Conservation (phyloP, 2,888 invertebrate genomes). For the Acronicta aceris region DNA sequence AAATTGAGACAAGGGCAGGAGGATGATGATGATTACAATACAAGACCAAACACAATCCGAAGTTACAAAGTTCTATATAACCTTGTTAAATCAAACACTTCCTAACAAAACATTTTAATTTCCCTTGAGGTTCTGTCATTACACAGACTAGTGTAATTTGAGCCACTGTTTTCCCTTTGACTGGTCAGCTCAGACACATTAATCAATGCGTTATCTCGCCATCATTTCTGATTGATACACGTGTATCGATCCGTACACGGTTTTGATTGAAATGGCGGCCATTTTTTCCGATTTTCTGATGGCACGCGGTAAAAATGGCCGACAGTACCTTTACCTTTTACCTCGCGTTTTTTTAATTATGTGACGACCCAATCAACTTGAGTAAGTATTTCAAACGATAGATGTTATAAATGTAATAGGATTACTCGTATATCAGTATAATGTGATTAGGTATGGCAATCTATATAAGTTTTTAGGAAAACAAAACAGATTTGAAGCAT, state of each 20-base stretch:
- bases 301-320: neutral
- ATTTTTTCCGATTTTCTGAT: slow-evolving; percentile 13
- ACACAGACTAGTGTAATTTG: neutral
- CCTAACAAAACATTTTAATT: neutral
- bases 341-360: neutral
- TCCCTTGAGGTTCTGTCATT: slow-evolving; percentile 1
- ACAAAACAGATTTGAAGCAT: too few relatives aligned
- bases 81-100: too few relatives aligned
- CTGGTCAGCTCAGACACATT: slow-evolving; percentile 14
- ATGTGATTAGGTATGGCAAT: too few relatives aligned
- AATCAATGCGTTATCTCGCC: slow-evolving; percentile 30
- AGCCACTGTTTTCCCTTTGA: slow-evolving; percentile 11
- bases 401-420: too few relatives aligned
- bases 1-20: too few relatives aligned
- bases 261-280: slow-evolving; percentile 11
- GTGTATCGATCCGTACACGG: slow-evolving; percentile 16
- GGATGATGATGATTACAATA: neutral
- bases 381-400: too few relatives aligned
- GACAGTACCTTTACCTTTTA: neutral
- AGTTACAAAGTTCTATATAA: neutral
- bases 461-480: too few relatives aligned
- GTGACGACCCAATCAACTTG: too few relatives aligned
- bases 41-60: neutral
- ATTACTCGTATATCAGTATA: too few relatives aligned
- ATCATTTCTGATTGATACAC: slow-evolving; percentile 22